Evolutionary conservation across 2,113 vertebrate genomes (phyloP), one percentile per base, ranked within the genome.

Genomic region (Origma solitaria): DNA sequence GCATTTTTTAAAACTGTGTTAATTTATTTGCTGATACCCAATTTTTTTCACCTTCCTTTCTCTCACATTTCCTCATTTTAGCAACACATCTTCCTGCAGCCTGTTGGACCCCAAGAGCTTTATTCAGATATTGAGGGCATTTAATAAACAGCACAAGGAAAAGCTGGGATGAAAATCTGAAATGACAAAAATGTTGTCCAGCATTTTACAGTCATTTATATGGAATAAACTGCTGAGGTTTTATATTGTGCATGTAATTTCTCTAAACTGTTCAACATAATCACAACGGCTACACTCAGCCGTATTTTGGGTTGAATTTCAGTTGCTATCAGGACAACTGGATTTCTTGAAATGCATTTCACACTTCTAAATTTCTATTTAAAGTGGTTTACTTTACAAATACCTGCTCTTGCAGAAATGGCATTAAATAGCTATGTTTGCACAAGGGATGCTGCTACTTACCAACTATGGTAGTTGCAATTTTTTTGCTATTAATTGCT

Each of bases 391-490:
- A 53, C 7, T 49, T 76, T 5, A 50, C 18, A 69, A 73, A 27
- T 30, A 66, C 5, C 38, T 19, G 2, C 35, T 37, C 14, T 50
- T 53, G 38, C 20, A 88, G 50, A 80, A 86, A 38, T 33, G 0
- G 30, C 9, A 51, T 15, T 27, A 51, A 88, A 82, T 2, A 69
- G 24, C 23, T 56, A 4, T 2, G 9, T 44, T 38, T 65, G 38
- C 44, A 80, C 13, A 64, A 42, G 18, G 28, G 47, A 76, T 86
- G 57, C 5, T 17, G 7, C 42, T 61, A 20, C 5, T 92, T 61
- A 68, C 3, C 1, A 0, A 84, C 44, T 9, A 47, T 0, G 15
- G 23, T 1, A 69, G 28, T 10, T 37, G 25, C 6, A 69, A 40
- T 4, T 51, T 7, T 24, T 82, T 61, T 78, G 38, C 25, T 61